Evolutionary conservation across 2,113 vertebrate species (phyloP).

Genomic region (Lasiurus cinereus): DNA sequence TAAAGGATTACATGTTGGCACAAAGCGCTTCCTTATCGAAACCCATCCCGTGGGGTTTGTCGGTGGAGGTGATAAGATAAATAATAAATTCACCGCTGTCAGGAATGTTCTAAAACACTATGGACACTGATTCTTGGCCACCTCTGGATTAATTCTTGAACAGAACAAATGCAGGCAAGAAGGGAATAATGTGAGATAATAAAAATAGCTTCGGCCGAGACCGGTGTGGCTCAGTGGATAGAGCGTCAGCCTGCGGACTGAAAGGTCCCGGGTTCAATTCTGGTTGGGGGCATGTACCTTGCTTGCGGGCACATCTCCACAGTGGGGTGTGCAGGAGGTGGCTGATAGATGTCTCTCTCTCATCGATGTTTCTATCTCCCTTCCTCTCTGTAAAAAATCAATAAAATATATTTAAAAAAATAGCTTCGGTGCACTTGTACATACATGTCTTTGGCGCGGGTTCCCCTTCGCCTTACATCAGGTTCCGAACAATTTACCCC

Average conservation of each 20-base stretch:
- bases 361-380: no score
- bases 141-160: not conserved
- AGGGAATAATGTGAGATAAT: not conserved
- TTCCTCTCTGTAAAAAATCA: no score
- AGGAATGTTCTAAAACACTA: not conserved
- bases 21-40: not conserved
- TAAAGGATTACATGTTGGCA: not conserved
- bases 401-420: no score
- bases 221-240: no score
- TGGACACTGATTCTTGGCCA: not conserved
- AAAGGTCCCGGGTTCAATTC: no score
- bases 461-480: not conserved
- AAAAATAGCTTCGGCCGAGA: conserved; percentile 35
- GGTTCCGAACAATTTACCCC: not conserved
- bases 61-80: not conserved
- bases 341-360: no score
- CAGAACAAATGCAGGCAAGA: not conserved
- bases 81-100: not conserved
- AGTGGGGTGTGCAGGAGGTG: no score
- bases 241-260: no score
- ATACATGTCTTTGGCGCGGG: not conserved
- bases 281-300: no score
- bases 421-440: not conserved
- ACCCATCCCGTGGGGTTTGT: not conserved
- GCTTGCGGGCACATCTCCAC: no score